Conservation (phyloP, 2,113 vertebrate species). For the Centropus bengalensis region DNA sequence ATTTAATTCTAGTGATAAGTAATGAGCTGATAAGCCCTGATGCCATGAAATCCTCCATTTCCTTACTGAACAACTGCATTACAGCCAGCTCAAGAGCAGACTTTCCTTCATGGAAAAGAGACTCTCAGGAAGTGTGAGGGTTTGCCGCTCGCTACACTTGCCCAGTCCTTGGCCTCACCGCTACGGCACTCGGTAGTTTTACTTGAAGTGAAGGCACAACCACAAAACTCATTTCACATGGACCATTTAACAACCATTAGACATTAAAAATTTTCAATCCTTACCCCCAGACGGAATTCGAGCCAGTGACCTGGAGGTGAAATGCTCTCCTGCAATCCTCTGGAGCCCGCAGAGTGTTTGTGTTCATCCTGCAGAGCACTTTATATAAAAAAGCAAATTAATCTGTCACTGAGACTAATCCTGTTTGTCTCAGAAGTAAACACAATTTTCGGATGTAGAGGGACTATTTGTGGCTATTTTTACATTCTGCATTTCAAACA, state of each 20-base stretch:
- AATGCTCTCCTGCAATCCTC: background rate
- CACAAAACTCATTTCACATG: background rate
- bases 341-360: background rate
- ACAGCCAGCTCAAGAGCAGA: background rate
- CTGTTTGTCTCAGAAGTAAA: background rate
- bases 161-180: background rate
- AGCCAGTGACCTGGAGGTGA: background rate
- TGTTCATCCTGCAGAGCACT: background rate
- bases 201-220: background rate
- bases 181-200: background rate
- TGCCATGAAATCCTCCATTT: background rate
- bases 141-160: background rate
- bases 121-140: background rate
- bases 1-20: background rate
- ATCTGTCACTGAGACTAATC: slow-evolving; percentile 20
- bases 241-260: background rate
- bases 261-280: background rate
- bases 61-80: background rate
- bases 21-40: background rate
- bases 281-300: background rate
- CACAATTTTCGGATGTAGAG: background rate
- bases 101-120: background rate
- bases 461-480: background rate
- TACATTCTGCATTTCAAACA: background rate
- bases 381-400: slow-evolving; percentile 9